A percentile compares a stretch with the other conserved stretches of the same genome.
Evolutionary conservation across 2,797 vertebrate genomes (phyloP).

Genomic region (Selene dorsalis): DNA sequence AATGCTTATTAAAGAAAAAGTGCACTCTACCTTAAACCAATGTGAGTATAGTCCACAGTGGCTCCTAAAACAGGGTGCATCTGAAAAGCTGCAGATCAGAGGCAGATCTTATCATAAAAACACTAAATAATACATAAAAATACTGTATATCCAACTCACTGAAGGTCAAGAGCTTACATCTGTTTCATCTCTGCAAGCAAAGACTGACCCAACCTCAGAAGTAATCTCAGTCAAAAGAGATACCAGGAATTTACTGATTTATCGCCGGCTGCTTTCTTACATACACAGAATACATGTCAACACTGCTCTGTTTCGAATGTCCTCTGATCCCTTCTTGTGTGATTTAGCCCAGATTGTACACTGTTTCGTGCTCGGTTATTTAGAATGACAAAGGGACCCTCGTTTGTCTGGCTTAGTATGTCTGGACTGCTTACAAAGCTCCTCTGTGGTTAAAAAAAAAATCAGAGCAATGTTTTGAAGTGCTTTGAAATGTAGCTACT

Average conservation of each 20-base stretch:
- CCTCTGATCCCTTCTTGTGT: constrained; percentile 19
- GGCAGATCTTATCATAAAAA: constrained; percentile 1
- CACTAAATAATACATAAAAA: background rate
- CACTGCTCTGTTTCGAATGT: constrained; percentile 17
- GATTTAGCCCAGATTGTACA: constrained; percentile 27
- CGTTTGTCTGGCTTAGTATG: constrained; percentile 43
- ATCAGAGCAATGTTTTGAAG: constrained; percentile 9
- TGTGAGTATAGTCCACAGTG: background rate
- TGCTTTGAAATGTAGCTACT: background rate
- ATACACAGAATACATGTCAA: constrained; percentile 23
- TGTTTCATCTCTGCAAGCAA: background rate
- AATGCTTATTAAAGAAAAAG: background rate
- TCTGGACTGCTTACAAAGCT: constrained; percentile 6
- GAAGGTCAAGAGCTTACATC: constrained; percentile 10
- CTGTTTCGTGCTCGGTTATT: constrained; percentile 31
- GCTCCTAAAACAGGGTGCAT: background rate
- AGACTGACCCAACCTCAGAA: background rate
- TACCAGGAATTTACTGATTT: background rate
- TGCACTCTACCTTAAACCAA: background rate
- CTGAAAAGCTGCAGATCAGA: background rate
- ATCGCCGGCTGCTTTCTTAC: constrained; percentile 17
- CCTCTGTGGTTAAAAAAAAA: background rate
- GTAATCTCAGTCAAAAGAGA: constrained; percentile 7
- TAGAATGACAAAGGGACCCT: constrained; percentile 32
- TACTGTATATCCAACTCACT: background rate